phyloP scores from a whole-genome alignment of 1,140 invertebrate genomes.

The Lordiphosa stackelbergi region DNA sequence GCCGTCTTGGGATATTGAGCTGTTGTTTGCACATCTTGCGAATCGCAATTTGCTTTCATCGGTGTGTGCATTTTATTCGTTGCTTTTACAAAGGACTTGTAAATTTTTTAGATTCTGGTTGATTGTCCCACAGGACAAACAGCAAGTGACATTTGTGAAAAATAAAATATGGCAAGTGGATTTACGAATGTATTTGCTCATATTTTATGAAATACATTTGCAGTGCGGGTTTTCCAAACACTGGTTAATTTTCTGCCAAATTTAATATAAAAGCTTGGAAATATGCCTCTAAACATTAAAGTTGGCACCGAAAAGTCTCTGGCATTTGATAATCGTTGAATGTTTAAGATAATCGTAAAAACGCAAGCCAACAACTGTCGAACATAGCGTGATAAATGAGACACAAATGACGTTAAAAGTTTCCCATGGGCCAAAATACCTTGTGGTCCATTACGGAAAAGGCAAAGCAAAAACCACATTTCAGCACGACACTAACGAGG shows the following conservation, averaged over 20 bases:
- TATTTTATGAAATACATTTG: too few relatives aligned
- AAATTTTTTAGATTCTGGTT: too few relatives aligned
- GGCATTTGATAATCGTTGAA: conserved; percentile 38
- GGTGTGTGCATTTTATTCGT: too few relatives aligned
- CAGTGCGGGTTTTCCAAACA: too few relatives aligned
- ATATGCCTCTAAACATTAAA: too few relatives aligned
- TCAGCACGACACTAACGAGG: conserved; percentile 50
- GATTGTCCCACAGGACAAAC: neutral
- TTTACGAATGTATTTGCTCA: conserved; percentile 3
- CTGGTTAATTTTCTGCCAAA: too few relatives aligned
- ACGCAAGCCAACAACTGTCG: conserved; percentile 41
- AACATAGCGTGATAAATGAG: conserved; percentile 61
- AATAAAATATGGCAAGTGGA: conserved; percentile 7
- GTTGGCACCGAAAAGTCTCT: neutral
- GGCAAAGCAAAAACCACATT: conserved; percentile 45
- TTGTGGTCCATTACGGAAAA: conserved; percentile 18
- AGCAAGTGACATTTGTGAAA: conserved; percentile 6
- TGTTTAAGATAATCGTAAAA: conserved; percentile 35
- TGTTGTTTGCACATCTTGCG: neutral
- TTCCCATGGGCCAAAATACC: conserved; percentile 17
- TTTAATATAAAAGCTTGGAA: too few relatives aligned
- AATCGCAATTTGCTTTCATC: conserved; percentile 3
- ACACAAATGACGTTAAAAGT: conserved; percentile 34
- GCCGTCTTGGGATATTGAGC: conserved; percentile 13
- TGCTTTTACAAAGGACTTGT: too few relatives aligned